Evolutionary conservation across 2,797 vertebrate genomes (phyloP).

Genomic region (Tympanoctomys barrerae): DNA sequence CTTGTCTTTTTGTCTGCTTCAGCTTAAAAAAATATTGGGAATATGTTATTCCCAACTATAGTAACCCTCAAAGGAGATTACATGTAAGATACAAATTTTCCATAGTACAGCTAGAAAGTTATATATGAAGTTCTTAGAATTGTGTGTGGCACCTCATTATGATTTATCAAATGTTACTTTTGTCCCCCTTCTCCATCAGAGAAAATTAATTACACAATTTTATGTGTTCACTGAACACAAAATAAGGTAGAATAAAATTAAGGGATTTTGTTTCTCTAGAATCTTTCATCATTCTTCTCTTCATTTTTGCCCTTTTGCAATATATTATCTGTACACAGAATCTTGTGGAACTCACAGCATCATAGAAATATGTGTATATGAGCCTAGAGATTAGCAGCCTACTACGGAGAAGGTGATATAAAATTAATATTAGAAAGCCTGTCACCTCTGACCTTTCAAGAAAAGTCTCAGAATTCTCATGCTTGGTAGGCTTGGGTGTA

Average conservation of each 20-base stretch:
- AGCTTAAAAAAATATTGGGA: constrained; percentile 17
- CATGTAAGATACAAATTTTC: constrained; percentile 4
- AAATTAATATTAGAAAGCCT: constrained; percentile 40
- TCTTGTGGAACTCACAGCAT: not conserved
- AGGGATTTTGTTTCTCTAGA: not conserved
- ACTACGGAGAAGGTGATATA: not conserved
- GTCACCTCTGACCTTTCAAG: constrained; percentile 14
- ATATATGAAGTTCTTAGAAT: constrained; percentile 38
- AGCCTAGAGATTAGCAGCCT: not conserved
- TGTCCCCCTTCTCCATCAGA: not conserved
- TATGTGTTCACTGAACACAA: constrained; percentile 3
- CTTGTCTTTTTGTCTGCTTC: constrained; percentile 1
- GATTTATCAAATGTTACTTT: constrained; percentile 54
- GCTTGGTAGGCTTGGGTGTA: constrained; percentile 37
- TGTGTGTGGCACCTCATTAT: not conserved
- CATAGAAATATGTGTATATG: not conserved
- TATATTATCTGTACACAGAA: not conserved
- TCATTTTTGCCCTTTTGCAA: constrained; percentile 25
- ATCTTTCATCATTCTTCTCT: not conserved
- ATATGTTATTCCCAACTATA: not conserved
- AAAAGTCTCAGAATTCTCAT: constrained; percentile 26
- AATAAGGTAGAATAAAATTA: constrained; percentile 59
- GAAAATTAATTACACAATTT: constrained; percentile 53
- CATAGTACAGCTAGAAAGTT: constrained; percentile 4
- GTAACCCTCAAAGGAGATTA: constrained; percentile 29